These are phyloP conservation scores for Lepidostoma basale DNA, from an alignment of 1,140 invertebrate species.

Conservation along the genomic window DNA sequence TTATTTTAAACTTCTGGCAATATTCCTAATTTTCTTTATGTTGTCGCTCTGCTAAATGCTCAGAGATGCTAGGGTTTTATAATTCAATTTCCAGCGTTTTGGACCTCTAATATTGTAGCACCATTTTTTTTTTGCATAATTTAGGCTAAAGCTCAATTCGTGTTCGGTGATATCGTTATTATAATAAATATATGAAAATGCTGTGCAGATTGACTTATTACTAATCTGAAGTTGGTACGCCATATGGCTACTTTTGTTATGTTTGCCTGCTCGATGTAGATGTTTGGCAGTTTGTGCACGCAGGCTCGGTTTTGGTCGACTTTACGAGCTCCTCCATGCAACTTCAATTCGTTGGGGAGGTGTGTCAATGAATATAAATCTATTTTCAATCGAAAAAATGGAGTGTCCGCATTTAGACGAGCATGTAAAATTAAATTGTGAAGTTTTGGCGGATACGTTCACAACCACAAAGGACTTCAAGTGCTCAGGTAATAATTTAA, in stretches of 20 bases:
- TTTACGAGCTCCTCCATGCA: not conserved
- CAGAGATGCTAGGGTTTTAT: not conserved
- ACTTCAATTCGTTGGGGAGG: not conserved
- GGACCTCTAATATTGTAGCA: too few species aligned
- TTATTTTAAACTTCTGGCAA: too few species aligned
- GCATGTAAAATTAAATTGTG: slow-evolving; percentile 60
- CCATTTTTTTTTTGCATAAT: too few species aligned
- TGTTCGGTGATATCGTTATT: too few species aligned
- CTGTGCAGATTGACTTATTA: not conserved
- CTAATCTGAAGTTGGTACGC: slow-evolving; percentile 15
- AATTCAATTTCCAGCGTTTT: too few species aligned
- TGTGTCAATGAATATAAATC: slow-evolving; percentile 24
- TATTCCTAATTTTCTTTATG: slow-evolving; percentile 4
- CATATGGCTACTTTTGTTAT: slow-evolving; percentile 33
- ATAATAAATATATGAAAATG: too few species aligned
- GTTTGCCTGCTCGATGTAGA: slow-evolving; percentile 29
- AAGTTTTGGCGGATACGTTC: slow-evolving; percentile 31
- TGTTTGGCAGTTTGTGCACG: slow-evolving; percentile 32
- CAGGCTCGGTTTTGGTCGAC: slow-evolving; percentile 19
- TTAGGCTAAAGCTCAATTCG: too few species aligned
- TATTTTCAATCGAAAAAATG: slow-evolving; percentile 52
- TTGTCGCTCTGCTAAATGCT: not conserved
- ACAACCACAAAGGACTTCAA: slow-evolving; percentile 59
- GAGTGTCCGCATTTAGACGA: slow-evolving; percentile 67
- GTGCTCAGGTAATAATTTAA: slow-evolving; percentile 56